Base-by-base conservation (phyloP, 1,140 invertebrate species). In the Aplysia californica region DNA sequence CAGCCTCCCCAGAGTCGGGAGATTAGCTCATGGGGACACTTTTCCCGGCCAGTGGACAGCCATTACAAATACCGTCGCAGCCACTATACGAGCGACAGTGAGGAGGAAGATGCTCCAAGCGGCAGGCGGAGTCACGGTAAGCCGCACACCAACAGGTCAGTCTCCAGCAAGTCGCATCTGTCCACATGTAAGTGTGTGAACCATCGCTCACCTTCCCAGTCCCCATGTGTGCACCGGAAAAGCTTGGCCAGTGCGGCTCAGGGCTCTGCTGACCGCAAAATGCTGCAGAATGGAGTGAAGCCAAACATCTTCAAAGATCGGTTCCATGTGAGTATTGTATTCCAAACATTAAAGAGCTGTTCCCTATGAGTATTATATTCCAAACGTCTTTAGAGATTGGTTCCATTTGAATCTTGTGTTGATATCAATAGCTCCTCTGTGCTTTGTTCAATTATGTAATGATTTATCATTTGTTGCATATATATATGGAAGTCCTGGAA, bases 81-180 rank as follows among this genome's bases (percentile, higher is more conserved):
- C 78, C 84, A 87, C 64, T 85, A 87, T 74, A 85, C 83, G 6
- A 87, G 85, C 81, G 85, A 87, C n/a, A 86, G 84, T 80, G 85
- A 86, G 10, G 85, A 85, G 31, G 85, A 87, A 2, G 44, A 68
- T 23, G 41, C 50, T 6, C 29, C 33, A 29, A 23, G 61, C 41
- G 69, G 39, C 39, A 69, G 69, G 39, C 26, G 33, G 56, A 65
- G 41, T 6, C 69, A 76, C n/a, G 44, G 58, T 21, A 39, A 36
- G n/a, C 15, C 31, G 36, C 31, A 29, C 26, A 64, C 29, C 59
- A 64, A 21, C 15, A 29, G 31, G 5, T 31, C 59, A 29, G 59
- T 31, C 4, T 80, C n/a, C n/a, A n/a, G 80, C n/a, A 80, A 82
- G 61, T 82, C 83, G 29, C 84, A 85, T 64, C 75, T 84, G 31